A percentile compares a stretch with the other conserved stretches of the same genome.
Evolutionary conservation across 2,888 invertebrate species (phyloP).

Genomic region (Cordilura impudica): DNA sequence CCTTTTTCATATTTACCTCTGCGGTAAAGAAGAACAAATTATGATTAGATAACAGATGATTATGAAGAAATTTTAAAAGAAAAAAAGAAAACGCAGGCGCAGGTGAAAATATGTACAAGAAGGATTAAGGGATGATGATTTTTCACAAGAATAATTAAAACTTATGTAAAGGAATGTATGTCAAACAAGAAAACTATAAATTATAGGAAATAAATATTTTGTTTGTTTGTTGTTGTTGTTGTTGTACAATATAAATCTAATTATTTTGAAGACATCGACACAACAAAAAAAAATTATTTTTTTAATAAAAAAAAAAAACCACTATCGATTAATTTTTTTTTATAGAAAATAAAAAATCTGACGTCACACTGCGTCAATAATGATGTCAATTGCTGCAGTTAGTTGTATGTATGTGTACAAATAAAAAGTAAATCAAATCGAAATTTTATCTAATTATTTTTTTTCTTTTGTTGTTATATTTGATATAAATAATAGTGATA

Average conservation of each 20-base stretch:
- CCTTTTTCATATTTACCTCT: background rate
- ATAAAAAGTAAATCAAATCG: background rate
- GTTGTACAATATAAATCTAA: conserved; percentile 11
- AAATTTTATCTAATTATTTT: conserved; percentile 7
- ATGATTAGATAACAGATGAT: background rate
- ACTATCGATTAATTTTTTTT: conserved; percentile 17
- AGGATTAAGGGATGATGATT: conserved; percentile 31
- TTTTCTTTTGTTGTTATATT: background rate
- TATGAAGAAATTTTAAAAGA: background rate
- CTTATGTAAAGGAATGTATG: conserved; percentile 57
- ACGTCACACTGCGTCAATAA: conserved; percentile 72
- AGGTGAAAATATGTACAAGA: background rate
- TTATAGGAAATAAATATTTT: no score
- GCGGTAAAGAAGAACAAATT: background rate
- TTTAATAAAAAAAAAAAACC: background rate
- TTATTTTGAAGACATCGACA: background rate
- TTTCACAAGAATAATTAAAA: background rate
- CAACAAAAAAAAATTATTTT: background rate
- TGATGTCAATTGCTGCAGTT: conserved; percentile 59
- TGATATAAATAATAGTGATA: conserved; percentile 15
- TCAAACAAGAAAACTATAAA: conserved; percentile 19
- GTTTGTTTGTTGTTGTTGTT: no score
- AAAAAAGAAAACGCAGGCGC: conserved; percentile 22
- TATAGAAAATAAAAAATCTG: conserved; percentile 9
- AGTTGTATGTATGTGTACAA: background rate